These are phyloP conservation scores for Furnarius figulus DNA, from an alignment of 2,113 vertebrate genomes.

Conservation along the genomic window DNA sequence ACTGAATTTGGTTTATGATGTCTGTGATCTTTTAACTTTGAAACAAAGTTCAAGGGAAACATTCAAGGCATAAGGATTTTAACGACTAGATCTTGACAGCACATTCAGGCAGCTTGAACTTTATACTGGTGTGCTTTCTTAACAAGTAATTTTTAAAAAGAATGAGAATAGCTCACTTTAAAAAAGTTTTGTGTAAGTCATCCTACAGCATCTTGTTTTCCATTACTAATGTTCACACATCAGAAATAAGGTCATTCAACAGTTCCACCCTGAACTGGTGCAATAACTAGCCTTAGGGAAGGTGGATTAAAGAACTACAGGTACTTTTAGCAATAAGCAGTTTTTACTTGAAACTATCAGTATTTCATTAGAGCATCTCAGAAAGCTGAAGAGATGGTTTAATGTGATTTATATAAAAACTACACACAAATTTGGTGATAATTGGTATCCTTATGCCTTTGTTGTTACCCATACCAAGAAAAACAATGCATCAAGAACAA, in stretches of 20 bases:
- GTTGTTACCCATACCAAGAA: conserved; percentile 50
- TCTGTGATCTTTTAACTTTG: conserved; percentile 39
- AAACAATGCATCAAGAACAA: conserved; percentile 68
- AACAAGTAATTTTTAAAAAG: not conserved
- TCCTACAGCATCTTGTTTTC: not conserved
- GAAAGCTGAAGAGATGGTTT: not conserved
- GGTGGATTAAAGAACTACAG: not conserved
- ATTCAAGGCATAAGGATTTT: conserved; percentile 70
- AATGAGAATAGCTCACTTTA: not conserved
- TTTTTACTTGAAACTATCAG: not conserved
- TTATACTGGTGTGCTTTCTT: not conserved
- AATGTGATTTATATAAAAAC: not conserved
- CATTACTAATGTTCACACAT: not conserved
- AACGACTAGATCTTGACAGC: not conserved
- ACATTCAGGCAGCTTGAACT: not conserved
- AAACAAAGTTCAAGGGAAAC: conserved; percentile 42
- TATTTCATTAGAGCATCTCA: not conserved
- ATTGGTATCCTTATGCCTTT: conserved; percentile 67
- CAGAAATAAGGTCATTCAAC: not conserved
- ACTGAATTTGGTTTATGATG: conserved; percentile 47
- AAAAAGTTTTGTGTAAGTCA: not conserved
- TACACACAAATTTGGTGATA: not conserved
- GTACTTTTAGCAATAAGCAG: not conserved
- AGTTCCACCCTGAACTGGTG: not conserved
- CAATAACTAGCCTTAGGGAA: not conserved